Evolutionary conservation across 2,113 vertebrate genomes (phyloP), one percentile per base, ranked within the genome.

Genomic region (Carettochelys insculpta): DNA sequence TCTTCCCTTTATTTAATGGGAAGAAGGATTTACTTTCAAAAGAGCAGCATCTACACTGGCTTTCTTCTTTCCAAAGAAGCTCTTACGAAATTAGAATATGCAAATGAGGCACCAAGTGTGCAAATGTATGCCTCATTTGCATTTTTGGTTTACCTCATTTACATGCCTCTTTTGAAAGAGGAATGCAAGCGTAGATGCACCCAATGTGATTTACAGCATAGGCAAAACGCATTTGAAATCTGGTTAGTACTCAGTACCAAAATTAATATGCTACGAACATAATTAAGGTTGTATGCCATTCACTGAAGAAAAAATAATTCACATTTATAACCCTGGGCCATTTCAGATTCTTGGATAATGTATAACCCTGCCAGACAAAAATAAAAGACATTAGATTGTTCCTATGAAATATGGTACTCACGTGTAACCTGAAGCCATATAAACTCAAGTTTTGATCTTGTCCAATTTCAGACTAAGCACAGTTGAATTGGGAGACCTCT

Each of bases 251-350:
- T 80, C 13, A 7, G 1, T 58, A 83, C 50, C 29, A 31, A 17
- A 54, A 52, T 54, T 53, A 53, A 27, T 45, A 76, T 43, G 53
- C 9, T 47, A 5, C 25, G 19, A 48, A 90, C n/a, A 80, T 54
- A 87, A 90, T 87, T 91, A 93, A 95, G 92, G 61, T 75, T 76
- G 80, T 80, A 51, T 82, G 92, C 82, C 88, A 51, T 56, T 75
- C 93, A 82, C 45, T 85, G 85, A 58, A 34, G 68, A 78, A 80
- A 13, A 54, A 95, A 90, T 82, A 87, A 88, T 82, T 94, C 7
- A 34, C 87, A 90, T 41, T 83, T 29, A 83, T 25, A 87, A 90
- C 91, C 92, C 20, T 84, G 50, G 50, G 96, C 85, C 77, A 75
- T 5, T 61, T 47, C 87, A 86, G 20, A 51, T 54, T 50, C 91